Evolutionary conservation across 2,888 invertebrate species (phyloP).

Genomic region (Zaprionus obscuricornis): DNA sequence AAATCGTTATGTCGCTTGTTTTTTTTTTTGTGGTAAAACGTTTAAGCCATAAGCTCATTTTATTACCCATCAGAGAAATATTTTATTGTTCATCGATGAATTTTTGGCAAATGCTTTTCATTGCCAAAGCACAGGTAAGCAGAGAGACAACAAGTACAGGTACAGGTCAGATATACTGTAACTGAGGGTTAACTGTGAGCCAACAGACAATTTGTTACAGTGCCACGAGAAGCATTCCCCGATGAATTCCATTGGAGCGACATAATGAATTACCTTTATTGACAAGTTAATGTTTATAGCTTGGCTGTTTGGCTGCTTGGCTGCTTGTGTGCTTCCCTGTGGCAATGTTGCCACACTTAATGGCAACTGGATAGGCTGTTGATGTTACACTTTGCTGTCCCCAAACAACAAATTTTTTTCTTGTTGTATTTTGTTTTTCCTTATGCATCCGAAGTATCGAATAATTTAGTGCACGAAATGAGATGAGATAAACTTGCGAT

Average conservation of each 20-base stretch:
- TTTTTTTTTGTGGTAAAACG: constrained; percentile 26
- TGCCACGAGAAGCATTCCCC: constrained; percentile 59
- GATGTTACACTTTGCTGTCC: constrained; percentile 62
- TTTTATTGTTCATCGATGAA: constrained; percentile 70
- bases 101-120: no score
- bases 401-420: no score
- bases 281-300: constrained; percentile 84
- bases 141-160: constrained; percentile 29
- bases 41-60: constrained; percentile 66
- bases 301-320: constrained; percentile 51
- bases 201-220: constrained; percentile 64
- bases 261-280: constrained; percentile 84
- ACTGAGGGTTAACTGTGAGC: constrained; percentile 29
- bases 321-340: constrained; percentile 1
- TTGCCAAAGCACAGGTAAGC: constrained; percentile 21
- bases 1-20: constrained; percentile 43
- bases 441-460: constrained; percentile 59
- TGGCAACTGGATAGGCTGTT: constrained; percentile 76
- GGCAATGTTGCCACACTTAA: constrained; percentile 53
- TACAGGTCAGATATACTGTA: no score
- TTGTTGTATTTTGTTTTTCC: no score
- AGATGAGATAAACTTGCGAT: no score
- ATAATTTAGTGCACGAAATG: constrained; percentile 65
- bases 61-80: constrained; percentile 78
- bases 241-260: constrained; percentile 78